Evolutionary conservation across 1,140 invertebrate genomes (phyloP).

Genomic region (Sweltsa coloradensis): DNA sequence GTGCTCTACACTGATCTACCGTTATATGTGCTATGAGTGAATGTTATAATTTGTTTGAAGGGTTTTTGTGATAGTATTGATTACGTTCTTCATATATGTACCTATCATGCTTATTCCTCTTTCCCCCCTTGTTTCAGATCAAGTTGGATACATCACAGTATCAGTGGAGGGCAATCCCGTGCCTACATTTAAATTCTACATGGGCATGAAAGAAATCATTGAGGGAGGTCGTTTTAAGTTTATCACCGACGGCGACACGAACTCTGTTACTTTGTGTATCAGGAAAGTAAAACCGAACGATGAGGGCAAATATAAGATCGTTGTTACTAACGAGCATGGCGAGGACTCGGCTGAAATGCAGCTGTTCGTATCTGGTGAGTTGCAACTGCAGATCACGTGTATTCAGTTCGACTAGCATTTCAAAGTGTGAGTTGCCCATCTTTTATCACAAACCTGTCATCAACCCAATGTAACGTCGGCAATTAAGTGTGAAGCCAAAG

Average conservation of each 20-base stretch:
- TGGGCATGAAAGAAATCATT: constrained; percentile 78
- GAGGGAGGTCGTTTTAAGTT: constrained; percentile 89
- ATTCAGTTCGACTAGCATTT: too few relatives aligned
- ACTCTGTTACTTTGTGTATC: constrained; percentile 85
- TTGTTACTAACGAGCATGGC: constrained; percentile 85
- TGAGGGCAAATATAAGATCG: constrained; percentile 92
- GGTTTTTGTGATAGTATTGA: too few relatives aligned
- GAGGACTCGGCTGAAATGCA: constrained; percentile 90
- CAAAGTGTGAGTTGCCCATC: too few relatives aligned
- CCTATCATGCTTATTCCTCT: constrained; percentile 11
- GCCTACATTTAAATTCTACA: constrained; percentile 93
- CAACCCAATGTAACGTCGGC: too few relatives aligned
- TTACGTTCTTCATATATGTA: too few relatives aligned
- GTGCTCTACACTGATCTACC: too few relatives aligned
- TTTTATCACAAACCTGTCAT: too few relatives aligned
- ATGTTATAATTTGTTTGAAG: too few relatives aligned
- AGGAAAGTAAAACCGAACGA: constrained; percentile 92
- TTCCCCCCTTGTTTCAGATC: constrained; percentile 51
- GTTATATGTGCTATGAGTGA: too few relatives aligned
- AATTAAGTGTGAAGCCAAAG: too few relatives aligned
- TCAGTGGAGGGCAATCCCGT: constrained; percentile 83
- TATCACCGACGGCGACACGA: constrained; percentile 77
- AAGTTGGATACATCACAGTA: constrained; percentile 78
- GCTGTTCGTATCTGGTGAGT: constrained; percentile 87
- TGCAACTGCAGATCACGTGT: too few relatives aligned